Evolutionary conservation across 2,797 vertebrate genomes (phyloP).

Genomic region (Tarsius wallacei): DNA sequence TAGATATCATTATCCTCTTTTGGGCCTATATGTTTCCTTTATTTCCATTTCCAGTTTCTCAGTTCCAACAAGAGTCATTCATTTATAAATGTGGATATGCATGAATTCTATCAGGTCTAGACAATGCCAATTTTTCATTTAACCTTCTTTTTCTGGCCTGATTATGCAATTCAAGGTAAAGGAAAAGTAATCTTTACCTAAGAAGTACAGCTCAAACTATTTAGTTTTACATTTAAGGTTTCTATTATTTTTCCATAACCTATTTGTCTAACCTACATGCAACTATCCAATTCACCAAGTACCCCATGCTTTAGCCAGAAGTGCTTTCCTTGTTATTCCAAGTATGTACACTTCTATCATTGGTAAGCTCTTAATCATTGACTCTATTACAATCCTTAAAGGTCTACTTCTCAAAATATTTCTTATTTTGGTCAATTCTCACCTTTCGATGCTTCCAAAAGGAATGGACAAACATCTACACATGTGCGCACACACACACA

Average conservation of each 20-base stretch:
- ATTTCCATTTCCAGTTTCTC: neutral
- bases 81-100: neutral
- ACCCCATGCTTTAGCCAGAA: neutral
- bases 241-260: neutral
- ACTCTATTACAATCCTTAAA: neutral
- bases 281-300: neutral
- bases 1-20: neutral
- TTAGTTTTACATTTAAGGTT: neutral
- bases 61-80: neutral
- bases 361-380: neutral
- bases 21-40: neutral
- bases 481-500: neutral
- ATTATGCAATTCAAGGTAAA: neutral
- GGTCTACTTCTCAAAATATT: neutral
- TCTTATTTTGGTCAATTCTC: neutral
- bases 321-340: neutral
- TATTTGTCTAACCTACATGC: neutral
- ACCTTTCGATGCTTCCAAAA: neutral
- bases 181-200: neutral
- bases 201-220: neutral
- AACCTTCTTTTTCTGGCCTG: neutral
- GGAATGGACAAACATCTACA: too few relatives aligned
- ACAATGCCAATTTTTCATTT: neutral
- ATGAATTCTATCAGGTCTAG: neutral
- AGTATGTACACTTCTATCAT: neutral